These are phyloP conservation scores for Busseola fusca DNA, from an alignment of 2,888 invertebrate genomes.

Conservation along the genomic window DNA sequence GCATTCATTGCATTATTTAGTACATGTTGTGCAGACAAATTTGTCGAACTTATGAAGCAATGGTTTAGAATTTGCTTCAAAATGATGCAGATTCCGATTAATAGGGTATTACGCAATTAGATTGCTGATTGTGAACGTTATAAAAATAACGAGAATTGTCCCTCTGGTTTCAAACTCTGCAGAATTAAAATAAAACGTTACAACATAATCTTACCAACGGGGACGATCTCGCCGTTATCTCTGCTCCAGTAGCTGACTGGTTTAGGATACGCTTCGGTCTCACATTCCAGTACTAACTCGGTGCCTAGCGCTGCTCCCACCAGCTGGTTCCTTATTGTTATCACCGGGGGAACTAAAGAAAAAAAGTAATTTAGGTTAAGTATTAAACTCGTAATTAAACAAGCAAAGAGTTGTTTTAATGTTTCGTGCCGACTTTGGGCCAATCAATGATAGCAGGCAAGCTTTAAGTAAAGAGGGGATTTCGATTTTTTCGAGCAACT, in stretches of 20 bases:
- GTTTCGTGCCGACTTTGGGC: background rate
- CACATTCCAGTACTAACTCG: conserved; percentile 93
- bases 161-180: background rate
- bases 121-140: too few relatives aligned
- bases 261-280: conserved; percentile 95
- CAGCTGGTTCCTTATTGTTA: conserved; percentile 94
- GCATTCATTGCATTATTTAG: too few relatives aligned
- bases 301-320: conserved; percentile 94
- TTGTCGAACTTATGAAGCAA: too few relatives aligned
- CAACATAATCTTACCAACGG: conserved; percentile 90
- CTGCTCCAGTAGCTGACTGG: conserved; percentile 96
- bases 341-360: conserved; percentile 94
- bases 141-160: too few relatives aligned
- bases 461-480: background rate
- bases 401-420: background rate
- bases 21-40: too few relatives aligned
- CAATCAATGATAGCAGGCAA: background rate
- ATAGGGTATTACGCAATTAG: too few relatives aligned
- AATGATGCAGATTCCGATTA: too few relatives aligned
- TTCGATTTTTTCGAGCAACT: too few relatives aligned
- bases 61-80: too few relatives aligned
- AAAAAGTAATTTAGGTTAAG: background rate
- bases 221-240: conserved; percentile 92
- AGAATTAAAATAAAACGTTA: conserved; percentile 16
- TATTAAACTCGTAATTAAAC: background rate